Conservation (phyloP, 2,888 invertebrate genomes). For the Hymenopus coronatus region DNA sequence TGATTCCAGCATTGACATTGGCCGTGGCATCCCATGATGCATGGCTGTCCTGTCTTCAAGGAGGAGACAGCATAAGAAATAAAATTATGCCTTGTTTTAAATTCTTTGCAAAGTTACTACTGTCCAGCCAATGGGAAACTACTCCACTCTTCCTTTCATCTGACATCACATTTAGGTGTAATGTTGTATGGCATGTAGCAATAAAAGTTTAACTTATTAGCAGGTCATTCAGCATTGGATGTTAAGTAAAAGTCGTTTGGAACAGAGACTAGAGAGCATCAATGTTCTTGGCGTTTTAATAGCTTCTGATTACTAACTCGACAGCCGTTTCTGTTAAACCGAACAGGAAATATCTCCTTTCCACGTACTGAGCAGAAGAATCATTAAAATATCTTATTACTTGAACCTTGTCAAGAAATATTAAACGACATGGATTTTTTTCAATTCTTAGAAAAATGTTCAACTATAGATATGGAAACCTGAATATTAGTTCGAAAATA, state of each 20-base stretch:
- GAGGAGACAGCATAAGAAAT: background rate
- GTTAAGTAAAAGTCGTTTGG: background rate
- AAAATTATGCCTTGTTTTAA: slow-evolving; percentile 12
- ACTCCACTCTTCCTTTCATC: background rate
- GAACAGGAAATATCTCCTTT: no score
- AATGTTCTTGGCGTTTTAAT: no score
- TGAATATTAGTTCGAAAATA: no score
- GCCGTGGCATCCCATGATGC: slow-evolving; percentile 21
- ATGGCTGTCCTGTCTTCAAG: background rate
- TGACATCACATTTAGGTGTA: background rate
- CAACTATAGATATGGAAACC: no score
- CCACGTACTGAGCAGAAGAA: no score
- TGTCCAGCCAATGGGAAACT: background rate
- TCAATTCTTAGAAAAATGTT: no score
- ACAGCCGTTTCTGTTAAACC: no score
- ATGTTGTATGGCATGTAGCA: background rate
- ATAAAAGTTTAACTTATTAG: background rate
- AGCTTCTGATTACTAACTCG: no score
- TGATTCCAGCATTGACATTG: slow-evolving; percentile 24
- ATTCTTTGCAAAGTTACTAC: background rate
- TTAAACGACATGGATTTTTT: no score
- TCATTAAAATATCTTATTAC: no score
- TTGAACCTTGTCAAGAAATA: no score
- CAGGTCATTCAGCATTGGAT: background rate
- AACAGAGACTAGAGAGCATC: background rate